Evolutionary conservation across 1,140 invertebrate genomes (phyloP).

Genomic region (Harlomillsia oculata): DNA sequence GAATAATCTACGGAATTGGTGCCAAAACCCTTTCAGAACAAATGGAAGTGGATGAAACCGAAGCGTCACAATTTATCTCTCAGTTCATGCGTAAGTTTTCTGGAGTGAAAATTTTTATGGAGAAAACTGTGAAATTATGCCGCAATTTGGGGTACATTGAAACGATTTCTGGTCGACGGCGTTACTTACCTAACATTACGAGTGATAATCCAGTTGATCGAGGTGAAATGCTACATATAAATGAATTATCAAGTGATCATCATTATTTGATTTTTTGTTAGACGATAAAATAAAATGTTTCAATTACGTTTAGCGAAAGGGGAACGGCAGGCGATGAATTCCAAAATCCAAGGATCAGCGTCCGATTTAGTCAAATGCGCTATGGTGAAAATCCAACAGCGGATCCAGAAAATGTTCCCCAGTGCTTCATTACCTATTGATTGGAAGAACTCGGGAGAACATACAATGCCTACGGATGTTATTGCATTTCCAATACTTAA

Average conservation of each 20-base stretch:
- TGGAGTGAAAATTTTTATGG: slow-evolving; percentile 54
- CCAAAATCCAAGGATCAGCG: slow-evolving; percentile 88
- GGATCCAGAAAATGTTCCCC: slow-evolving; percentile 40
- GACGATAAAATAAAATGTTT: not conserved
- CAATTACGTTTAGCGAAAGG: slow-evolving; percentile 56
- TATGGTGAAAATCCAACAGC: slow-evolving; percentile 65
- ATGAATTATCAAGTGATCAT: not conserved
- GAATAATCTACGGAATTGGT: slow-evolving; percentile 97
- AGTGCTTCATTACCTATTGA: slow-evolving; percentile 19
- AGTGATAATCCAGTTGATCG: slow-evolving; percentile 50
- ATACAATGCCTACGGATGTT: slow-evolving; percentile 42
- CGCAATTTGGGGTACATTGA: slow-evolving; percentile 64
- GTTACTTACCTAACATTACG: slow-evolving; percentile 69
- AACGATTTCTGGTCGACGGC: slow-evolving; percentile 66
- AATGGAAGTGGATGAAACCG: slow-evolving; percentile 65
- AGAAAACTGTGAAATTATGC: slow-evolving; percentile 57
- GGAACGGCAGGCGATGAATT: slow-evolving; percentile 92
- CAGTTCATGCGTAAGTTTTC: slow-evolving; percentile 76
- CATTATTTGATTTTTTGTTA: not conserved
- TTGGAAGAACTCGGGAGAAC: slow-evolving; percentile 38
- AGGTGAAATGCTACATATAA: slow-evolving; percentile 40
- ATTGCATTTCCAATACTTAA: slow-evolving; percentile 54
- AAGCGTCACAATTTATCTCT: slow-evolving; percentile 68
- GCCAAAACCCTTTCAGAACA: slow-evolving; percentile 69
- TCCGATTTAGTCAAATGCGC: slow-evolving; percentile 88